Evolutionary conservation across 2,113 vertebrate species (phyloP), one percentile per base, ranked within the genome.

Genomic region (Chinchilla lanigera): DNA sequence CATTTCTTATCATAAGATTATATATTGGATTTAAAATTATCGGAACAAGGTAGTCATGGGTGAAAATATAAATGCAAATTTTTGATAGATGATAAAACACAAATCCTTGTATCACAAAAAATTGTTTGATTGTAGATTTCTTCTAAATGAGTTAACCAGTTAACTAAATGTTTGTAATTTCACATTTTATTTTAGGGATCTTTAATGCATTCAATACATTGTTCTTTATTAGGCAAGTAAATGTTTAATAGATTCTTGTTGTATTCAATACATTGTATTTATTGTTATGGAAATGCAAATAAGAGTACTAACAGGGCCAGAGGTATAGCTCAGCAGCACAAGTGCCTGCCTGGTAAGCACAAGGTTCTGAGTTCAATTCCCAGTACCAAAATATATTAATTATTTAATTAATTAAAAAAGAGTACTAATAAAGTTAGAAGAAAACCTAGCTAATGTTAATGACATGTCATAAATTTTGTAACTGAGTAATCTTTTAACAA

Each of bases 361-460:
- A n/a, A n/a, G n/a, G n/a, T n/a, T n/a, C n/a, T n/a, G n/a, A n/a
- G n/a, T n/a, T n/a, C n/a, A n/a, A n/a, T n/a, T n/a, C n/a, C n/a
- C n/a, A n/a, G n/a, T n/a, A n/a, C n/a, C n/a, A n/a, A n/a, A n/a
- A n/a, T n/a, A n/a, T n/a, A n/a, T n/a, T n/a, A n/a, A n/a, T n/a
- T n/a, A n/a, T n/a, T n/a, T n/a, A n/a, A n/a, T n/a, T n/a, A n/a
- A n/a, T n/a, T n/a, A 95, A 67, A 80, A 56, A 88, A 85, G 24
- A 52, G 38, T 47, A 71, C 19, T 86, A 92, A 80, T 65, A 22
- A 38, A 33, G 47, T 71, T 89, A 56, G 88, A n/a, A 38, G 2
- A 58, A 88, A 95, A 81, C 14, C n/a, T 93, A 84, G 22, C 7
- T 96, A 88, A 83, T 60, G 50, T 44, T 47, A 89, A 82, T n/a